Percentiles rank a stretch among this genome's conserved stretches.
phyloP scores from a whole-genome alignment of 2,888 invertebrate genomes.

The Danaus chrysippus region DNA sequence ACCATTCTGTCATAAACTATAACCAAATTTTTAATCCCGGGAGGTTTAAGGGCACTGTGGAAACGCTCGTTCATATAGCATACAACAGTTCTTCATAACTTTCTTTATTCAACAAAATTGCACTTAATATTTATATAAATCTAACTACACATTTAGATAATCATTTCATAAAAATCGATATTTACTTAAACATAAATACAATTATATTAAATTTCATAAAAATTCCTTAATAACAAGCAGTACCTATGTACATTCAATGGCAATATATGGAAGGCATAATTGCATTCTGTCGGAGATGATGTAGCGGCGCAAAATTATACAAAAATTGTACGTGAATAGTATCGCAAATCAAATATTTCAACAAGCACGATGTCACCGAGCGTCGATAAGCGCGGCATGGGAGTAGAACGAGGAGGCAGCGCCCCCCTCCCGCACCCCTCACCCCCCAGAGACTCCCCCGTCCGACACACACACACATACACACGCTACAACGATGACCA shows the following conservation, averaged over 20 bases:
- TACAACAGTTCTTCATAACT: slow-evolving; percentile 15
- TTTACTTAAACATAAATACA: slow-evolving; percentile 41
- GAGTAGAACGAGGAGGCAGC: slow-evolving; percentile 35
- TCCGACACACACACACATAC: slow-evolving; percentile 11
- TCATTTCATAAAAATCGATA: slow-evolving; percentile 61
- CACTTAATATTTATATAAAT: slow-evolving; percentile 57
- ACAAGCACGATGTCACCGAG: slow-evolving; percentile 29
- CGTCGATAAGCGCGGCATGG: slow-evolving; percentile 25
- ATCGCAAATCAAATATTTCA: slow-evolving; percentile 31
- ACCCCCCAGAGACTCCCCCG: slow-evolving; percentile 28
- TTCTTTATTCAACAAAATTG: slow-evolving; percentile 67
- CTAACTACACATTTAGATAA: slow-evolving; percentile 68
- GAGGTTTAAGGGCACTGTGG: not conserved
- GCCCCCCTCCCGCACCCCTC: slow-evolving; percentile 35
- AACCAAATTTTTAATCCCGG: not conserved
- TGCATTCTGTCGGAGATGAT: slow-evolving; percentile 36
- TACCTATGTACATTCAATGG: slow-evolving; percentile 41
- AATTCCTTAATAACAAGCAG: slow-evolving; percentile 37
- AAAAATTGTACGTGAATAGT: slow-evolving; percentile 29
- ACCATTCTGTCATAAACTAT: not conserved
- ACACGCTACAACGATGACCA: slow-evolving; percentile 18
- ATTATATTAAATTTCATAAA: slow-evolving; percentile 42
- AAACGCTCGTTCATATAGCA: not conserved
- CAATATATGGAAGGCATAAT: slow-evolving; percentile 39
- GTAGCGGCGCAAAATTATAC: slow-evolving; percentile 27